phyloP scores from a whole-genome alignment of 2,113 vertebrate species.

The Herpetotheres cachinnans region DNA sequence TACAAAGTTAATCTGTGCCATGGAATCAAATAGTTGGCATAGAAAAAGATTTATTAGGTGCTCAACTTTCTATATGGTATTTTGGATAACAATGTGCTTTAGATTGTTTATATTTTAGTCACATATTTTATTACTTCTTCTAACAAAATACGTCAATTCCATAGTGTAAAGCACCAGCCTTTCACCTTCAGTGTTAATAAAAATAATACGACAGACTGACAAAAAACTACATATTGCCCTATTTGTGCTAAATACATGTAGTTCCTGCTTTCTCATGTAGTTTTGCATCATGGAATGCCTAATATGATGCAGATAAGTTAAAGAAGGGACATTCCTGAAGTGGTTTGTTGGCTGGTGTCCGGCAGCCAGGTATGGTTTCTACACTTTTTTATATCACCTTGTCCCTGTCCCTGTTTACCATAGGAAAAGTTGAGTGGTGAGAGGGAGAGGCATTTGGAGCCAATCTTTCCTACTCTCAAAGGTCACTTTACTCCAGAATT shows the following conservation, averaged over 20 bases:
- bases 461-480: neutral
- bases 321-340: neutral
- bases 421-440: neutral
- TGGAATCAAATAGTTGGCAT: neutral
- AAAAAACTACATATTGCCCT: neutral
- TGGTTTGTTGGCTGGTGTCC: neutral
- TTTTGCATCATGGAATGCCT: neutral
- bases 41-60: neutral
- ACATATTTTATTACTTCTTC: neutral
- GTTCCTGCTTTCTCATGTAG: neutral
- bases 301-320: neutral
- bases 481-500: neutral
- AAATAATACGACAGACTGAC: neutral
- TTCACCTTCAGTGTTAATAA: neutral
- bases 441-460: accelerated
- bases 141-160: neutral
- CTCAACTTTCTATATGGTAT: neutral
- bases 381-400: neutral
- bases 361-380: neutral
- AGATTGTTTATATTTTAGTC: neutral
- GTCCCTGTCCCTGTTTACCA: neutral
- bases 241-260: neutral
- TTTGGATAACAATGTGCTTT: neutral
- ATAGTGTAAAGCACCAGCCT: neutral
- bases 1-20: neutral